A percentile compares a stretch with the other conserved stretches of the same genome.
phyloP scores from a whole-genome alignment of 92 coral and sea anemone genomes.

The Actinostola sp. region DNA sequence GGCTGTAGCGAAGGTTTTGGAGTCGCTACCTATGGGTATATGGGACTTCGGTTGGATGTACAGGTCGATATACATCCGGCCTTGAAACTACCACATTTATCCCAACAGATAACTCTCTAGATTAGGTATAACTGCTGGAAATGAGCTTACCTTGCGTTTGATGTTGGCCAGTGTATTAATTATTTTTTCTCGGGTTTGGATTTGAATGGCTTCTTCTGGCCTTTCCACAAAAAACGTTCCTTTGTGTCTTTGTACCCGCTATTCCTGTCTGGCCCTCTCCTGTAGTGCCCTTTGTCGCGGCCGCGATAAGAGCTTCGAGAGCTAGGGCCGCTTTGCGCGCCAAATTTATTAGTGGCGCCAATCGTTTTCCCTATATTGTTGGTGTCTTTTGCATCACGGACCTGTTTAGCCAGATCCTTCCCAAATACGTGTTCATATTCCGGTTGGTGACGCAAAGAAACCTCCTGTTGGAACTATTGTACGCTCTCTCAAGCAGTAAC shows the following conservation, averaged over 20 bases:
- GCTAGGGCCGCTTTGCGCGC: not conserved
- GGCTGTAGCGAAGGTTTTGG: too few species aligned
- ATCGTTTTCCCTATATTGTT: conserved; percentile 21
- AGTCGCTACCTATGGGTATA: too few species aligned
- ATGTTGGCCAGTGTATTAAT: conserved; percentile 12
- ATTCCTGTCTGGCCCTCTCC: not conserved
- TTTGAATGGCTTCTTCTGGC: conserved; percentile 29
- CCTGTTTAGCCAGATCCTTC: conserved; percentile 29
- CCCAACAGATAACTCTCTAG: not conserved
- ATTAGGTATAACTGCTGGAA: conserved; percentile 11
- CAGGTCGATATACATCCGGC: conserved; percentile 27
- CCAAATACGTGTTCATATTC: conserved; percentile 21
- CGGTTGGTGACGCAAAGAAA: too few species aligned
- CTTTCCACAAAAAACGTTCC: conserved; percentile 21
- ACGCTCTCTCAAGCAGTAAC: too few species aligned
- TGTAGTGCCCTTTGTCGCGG: not conserved
- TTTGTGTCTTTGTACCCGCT: conserved; percentile 8
- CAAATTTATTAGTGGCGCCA: conserved; percentile 23
- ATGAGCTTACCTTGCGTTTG: conserved; percentile 32
- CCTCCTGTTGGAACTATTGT: too few species aligned
- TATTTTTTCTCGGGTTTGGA: conserved; percentile 14
- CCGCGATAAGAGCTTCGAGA: too few species aligned
- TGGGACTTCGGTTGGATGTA: too few species aligned
- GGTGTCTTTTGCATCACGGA: conserved; percentile 42
- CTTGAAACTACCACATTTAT: conserved; percentile 17